A percentile compares a stretch with the other conserved stretches of the same genome.
phyloP scores from a whole-genome alignment of 2,797 vertebrate species.

The Sebastes elongatus region DNA sequence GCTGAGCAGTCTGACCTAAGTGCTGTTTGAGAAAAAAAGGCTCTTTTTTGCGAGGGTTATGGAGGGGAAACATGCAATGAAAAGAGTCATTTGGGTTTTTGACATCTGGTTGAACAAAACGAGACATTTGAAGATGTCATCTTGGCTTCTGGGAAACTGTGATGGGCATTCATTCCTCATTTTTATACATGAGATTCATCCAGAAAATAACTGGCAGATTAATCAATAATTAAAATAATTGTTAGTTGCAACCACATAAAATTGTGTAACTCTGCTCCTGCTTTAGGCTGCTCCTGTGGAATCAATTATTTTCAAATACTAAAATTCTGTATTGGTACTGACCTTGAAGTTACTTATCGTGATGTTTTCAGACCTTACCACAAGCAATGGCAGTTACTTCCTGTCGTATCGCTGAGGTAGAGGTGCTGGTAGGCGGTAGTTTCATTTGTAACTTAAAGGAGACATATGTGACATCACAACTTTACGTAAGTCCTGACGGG shows the following conservation, averaged over 20 bases:
- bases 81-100: background rate
- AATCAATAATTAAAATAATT: background rate
- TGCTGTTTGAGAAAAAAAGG: background rate
- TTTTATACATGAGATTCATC: background rate
- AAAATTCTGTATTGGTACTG: background rate
- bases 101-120: too few relatives aligned
- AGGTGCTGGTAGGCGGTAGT: background rate
- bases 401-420: background rate
- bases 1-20: background rate
- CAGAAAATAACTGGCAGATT: background rate
- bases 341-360: background rate
- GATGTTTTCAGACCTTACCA: background rate
- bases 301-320: background rate
- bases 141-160: background rate
- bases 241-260: too few relatives aligned
- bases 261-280: background rate
- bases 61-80: background rate
- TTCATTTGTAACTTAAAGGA: too few relatives aligned
- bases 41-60: background rate
- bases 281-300: background rate
- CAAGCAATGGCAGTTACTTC: background rate
- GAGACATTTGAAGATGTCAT: too few relatives aligned
- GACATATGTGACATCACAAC: too few relatives aligned
- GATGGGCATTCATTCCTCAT: background rate
- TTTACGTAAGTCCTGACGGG: too few relatives aligned